phyloP scores from a whole-genome alignment of 2,888 invertebrate species.

The Napeogenes inachia region DNA sequence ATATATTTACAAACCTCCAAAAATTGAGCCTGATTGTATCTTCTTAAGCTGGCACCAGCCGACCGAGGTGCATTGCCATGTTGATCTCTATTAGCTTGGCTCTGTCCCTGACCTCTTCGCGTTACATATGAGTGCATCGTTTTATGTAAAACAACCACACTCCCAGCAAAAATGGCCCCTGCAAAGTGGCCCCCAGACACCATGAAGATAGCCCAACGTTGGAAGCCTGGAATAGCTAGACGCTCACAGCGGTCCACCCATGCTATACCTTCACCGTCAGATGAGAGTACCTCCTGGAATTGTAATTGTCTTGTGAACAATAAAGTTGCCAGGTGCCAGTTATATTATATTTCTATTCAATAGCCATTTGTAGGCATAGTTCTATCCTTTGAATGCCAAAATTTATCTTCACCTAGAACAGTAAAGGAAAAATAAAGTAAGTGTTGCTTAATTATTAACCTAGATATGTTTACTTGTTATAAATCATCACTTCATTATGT shows the following conservation, averaged over 20 bases:
- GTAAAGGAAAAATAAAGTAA: too few species aligned
- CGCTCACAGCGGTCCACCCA: constrained; percentile 61
- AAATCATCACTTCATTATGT: too few species aligned
- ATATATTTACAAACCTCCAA: constrained; percentile 74
- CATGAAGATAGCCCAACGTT: constrained; percentile 86
- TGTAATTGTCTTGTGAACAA: not conserved
- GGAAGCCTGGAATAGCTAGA: constrained; percentile 60
- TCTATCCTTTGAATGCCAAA: too few species aligned
- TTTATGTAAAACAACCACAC: constrained; percentile 81
- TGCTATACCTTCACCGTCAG: constrained; percentile 62
- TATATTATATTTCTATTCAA: too few species aligned
- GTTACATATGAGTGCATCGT: constrained; percentile 92
- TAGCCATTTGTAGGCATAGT: too few species aligned
- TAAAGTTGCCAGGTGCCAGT: not conserved
- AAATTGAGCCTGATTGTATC: constrained; percentile 88
- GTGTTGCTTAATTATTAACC: too few species aligned
- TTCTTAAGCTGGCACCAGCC: constrained; percentile 86
- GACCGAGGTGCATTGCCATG: constrained; percentile 83
- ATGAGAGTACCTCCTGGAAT: constrained; percentile 67
- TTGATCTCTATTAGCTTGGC: constrained; percentile 82
- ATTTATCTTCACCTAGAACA: too few species aligned
- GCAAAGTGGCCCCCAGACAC: constrained; percentile 84
- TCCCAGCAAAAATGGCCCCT: constrained; percentile 61
- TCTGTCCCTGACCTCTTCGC: constrained; percentile 88
- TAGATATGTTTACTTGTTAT: too few species aligned